Percentiles rank a stretch among this genome's conserved stretches.
These are phyloP conservation scores for Ostrea edulis DNA, from an alignment of 1,140 invertebrate genomes.

Conservation along the genomic window DNA sequence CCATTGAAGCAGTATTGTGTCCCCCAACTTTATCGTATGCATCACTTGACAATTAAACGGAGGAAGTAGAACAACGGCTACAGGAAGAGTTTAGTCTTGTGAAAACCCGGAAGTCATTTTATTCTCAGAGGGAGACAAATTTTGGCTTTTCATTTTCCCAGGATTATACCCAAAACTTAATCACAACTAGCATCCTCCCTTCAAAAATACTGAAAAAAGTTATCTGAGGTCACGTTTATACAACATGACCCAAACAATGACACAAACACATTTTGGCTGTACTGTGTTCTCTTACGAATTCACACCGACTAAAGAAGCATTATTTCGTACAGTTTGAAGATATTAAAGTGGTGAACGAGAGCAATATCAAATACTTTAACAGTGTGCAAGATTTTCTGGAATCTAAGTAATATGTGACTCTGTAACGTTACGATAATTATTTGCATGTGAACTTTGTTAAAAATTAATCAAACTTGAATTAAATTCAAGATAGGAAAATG, in stretches of 20 bases:
- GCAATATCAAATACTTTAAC: too few species aligned
- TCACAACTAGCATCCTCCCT: slow-evolving; percentile 4
- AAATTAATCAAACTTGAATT: too few species aligned
- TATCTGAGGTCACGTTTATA: too few species aligned
- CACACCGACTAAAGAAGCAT: too few species aligned
- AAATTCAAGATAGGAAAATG: too few species aligned
- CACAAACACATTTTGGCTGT: not conserved
- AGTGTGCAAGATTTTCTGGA: too few species aligned
- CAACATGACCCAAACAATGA: not conserved
- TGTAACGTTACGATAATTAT: too few species aligned
- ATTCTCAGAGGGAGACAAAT: not conserved
- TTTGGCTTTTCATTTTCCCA: slow-evolving; percentile 16
- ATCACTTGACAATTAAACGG: slow-evolving; percentile 36
- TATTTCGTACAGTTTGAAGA: too few species aligned
- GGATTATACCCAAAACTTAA: slow-evolving; percentile 4
- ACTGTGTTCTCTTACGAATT: too few species aligned
- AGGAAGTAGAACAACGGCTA: slow-evolving; percentile 3
- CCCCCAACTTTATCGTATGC: slow-evolving; percentile 26
- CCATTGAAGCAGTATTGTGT: not conserved
- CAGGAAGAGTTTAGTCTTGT: slow-evolving; percentile 42
- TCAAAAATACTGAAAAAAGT: not conserved
- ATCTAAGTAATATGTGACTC: too few species aligned
- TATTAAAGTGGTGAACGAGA: too few species aligned
- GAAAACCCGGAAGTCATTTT: not conserved
- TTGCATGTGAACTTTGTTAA: too few species aligned